Percentiles rank a stretch among this genome's conserved stretches.
Evolutionary conservation across 64 coral and sea anemone genomes (phyloP).

Genomic region (Pocillopora damicornis): DNA sequence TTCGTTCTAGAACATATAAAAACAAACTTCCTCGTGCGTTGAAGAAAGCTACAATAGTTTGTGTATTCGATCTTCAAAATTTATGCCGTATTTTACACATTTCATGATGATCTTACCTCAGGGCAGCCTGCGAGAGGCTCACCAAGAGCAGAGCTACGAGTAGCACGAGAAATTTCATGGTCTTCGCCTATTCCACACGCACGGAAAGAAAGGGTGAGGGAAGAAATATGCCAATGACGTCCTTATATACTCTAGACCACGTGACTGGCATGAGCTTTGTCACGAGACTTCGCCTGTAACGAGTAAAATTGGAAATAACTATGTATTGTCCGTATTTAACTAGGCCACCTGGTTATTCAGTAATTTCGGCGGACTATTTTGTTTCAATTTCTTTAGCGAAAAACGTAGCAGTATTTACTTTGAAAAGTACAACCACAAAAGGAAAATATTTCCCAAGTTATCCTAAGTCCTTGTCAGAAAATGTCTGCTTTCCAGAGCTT

Average conservation of each 20-base stretch:
- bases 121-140: conserved; percentile 38
- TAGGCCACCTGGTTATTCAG: no score
- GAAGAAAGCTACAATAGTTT: not conserved
- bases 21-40: not conserved
- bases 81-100: not conserved
- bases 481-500: no score
- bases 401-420: no score
- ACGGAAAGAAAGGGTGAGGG: not conserved
- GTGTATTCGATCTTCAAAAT: not conserved
- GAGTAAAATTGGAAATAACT: not conserved
- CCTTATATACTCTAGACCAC: conserved; percentile 7
- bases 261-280: conserved; percentile 28
- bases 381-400: no score
- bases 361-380: no score
- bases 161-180: not conserved
- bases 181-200: not conserved
- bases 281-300: conserved; percentile 18
- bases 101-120: conserved; percentile 27
- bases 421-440: no score
- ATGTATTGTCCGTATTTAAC: no score
- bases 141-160: conserved; percentile 14
- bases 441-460: no score
- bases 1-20: not conserved
- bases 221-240: not conserved
- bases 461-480: no score